These are phyloP conservation scores for Luidia sarsii DNA, from an alignment of 53 echinoderm and acorn worm species.

Conservation along the genomic window DNA sequence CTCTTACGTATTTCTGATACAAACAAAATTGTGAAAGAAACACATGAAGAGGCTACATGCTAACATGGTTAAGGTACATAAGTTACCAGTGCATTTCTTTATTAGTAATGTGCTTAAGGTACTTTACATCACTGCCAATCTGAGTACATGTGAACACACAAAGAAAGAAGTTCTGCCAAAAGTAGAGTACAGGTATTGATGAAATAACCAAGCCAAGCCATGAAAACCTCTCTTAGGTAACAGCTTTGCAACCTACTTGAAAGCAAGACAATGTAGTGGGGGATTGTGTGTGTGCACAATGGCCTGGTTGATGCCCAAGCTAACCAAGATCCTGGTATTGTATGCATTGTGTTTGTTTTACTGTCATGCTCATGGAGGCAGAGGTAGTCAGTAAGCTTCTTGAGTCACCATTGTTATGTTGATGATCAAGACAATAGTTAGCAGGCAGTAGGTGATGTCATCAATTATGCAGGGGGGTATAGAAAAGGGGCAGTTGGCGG, in stretches of 20 bases:
- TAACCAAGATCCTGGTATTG: slow-evolving; percentile 36
- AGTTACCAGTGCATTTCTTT: too few species aligned
- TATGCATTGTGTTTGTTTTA: slow-evolving; percentile 49
- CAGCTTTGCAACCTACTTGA: slow-evolving; percentile 34
- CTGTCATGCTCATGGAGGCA: slow-evolving; percentile 28
- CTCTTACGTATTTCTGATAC: too few species aligned
- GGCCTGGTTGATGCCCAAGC: slow-evolving; percentile 42
- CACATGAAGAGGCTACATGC: too few species aligned
- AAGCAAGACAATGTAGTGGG: slow-evolving; percentile 28
- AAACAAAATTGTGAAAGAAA: too few species aligned
- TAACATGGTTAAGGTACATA: too few species aligned
- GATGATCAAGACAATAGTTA: slow-evolving; percentile 49
- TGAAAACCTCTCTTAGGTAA: slow-evolving; percentile 6
- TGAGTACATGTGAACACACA: not conserved
- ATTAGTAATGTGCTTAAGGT: too few species aligned
- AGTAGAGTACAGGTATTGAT: slow-evolving; percentile 32
- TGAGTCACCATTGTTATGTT: slow-evolving; percentile 34
- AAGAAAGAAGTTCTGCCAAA: not conserved
- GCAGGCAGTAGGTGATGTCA: slow-evolving; percentile 41
- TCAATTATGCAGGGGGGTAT: slow-evolving; percentile 49
- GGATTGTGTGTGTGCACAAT: slow-evolving; percentile 28
- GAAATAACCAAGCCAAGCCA: slow-evolving; percentile 11
- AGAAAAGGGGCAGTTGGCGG: slow-evolving; percentile 51
- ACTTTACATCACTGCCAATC: not conserved
- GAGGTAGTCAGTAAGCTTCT: slow-evolving; percentile 39